phyloP scores from a whole-genome alignment of 2,113 vertebrate species.

The Ptychochromis oligacanthus region DNA sequence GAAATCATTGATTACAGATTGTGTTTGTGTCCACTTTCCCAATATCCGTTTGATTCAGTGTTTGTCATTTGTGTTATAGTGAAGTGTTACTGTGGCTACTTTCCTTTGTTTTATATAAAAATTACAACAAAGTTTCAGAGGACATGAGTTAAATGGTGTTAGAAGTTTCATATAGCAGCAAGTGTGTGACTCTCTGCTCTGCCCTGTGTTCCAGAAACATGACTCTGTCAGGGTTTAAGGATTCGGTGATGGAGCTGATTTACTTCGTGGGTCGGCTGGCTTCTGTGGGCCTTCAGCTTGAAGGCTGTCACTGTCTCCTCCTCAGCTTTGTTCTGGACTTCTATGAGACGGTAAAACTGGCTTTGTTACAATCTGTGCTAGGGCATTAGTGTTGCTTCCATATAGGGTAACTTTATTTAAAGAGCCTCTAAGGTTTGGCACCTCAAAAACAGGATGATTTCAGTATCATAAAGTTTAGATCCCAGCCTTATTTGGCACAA shows the following conservation, averaged over 20 bases:
- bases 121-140: background rate
- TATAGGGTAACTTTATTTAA: background rate
- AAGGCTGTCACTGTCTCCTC: constrained; percentile 82
- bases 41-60: constrained; percentile 5
- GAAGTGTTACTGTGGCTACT: constrained; percentile 4
- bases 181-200: constrained; percentile 23
- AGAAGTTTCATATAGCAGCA: background rate
- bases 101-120: background rate
- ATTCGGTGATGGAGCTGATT: constrained; percentile 84
- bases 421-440: background rate
- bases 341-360: constrained; percentile 85
- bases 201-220: constrained; percentile 81
- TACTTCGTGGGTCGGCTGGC: constrained; percentile 86
- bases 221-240: constrained; percentile 83
- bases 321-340: constrained; percentile 90
- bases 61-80: constrained; percentile 13
- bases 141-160: background rate
- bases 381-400: background rate
- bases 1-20: background rate
- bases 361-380: background rate
- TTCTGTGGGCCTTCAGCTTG: constrained; percentile 82
- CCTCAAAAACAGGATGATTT: background rate
- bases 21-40: background rate
- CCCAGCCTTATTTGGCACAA: background rate
- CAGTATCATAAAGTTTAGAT: background rate